Conservation (phyloP, 2,888 invertebrate species). For the Oasisia sp. region DNA sequence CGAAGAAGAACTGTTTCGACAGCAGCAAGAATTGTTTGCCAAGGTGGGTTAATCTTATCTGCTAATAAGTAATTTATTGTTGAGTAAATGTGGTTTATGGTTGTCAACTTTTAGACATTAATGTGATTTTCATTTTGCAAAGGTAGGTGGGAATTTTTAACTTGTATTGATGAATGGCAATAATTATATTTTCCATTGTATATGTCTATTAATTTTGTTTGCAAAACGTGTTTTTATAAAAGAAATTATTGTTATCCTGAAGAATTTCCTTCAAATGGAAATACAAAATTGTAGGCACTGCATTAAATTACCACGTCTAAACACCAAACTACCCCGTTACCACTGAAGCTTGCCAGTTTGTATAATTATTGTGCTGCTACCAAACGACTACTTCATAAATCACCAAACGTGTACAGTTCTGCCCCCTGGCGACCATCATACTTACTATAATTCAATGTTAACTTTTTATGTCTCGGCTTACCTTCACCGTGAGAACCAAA, state of each 20-base stretch:
- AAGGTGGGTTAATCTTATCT: conserved; percentile 69
- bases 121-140: not conserved
- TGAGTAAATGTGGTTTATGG: not conserved
- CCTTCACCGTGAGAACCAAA: not conserved
- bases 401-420: not conserved
- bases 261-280: too few species aligned
- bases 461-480: not conserved
- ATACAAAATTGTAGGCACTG: too few species aligned
- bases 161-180: too few species aligned
- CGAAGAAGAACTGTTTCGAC: conserved; percentile 93
- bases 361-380: not conserved
- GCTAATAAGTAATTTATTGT: not conserved
- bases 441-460: not conserved
- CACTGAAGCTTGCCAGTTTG: not conserved
- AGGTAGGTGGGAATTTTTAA: not conserved
- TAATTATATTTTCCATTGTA: too few species aligned
- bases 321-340: not conserved
- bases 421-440: not conserved
- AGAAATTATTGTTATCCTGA: not conserved
- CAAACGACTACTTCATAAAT: not conserved
- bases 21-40: conserved; percentile 97
- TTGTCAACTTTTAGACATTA: not conserved
- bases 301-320: too few species aligned
- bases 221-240: not conserved
- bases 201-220: not conserved